A percentile compares a stretch with the other conserved stretches of the same genome.
Evolutionary conservation across 1,140 invertebrate species (phyloP).

Genomic region (Sycobia sp.): DNA sequence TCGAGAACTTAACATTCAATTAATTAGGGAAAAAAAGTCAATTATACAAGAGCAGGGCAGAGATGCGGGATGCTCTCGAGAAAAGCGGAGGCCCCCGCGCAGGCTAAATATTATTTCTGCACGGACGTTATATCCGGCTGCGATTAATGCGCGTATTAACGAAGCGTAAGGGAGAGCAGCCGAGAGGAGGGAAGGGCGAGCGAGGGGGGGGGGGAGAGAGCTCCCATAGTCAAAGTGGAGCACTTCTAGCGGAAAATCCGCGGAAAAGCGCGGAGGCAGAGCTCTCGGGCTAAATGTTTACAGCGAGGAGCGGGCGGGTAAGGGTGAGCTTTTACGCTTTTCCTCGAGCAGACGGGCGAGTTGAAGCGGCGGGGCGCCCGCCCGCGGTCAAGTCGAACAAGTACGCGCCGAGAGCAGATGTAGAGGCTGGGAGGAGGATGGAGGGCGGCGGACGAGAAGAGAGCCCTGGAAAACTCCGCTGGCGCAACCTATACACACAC

Average conservation of each 20-base stretch:
- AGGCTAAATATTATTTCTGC: no score
- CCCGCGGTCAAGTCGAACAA: not conserved
- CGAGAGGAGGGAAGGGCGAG: no score
- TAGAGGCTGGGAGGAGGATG: not conserved
- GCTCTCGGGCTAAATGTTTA: slow-evolving; percentile 41
- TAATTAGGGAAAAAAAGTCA: no score
- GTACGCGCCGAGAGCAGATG: not conserved
- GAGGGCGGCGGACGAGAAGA: not conserved
- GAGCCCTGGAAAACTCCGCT: no score
- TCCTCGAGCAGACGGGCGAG: not conserved
- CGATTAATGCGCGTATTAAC: slow-evolving; percentile 25
- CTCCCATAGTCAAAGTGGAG: not conserved
- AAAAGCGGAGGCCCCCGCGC: no score
- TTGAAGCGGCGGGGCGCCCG: not conserved
- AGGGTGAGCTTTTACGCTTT: slow-evolving; percentile 19
- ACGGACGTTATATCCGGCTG: not conserved
- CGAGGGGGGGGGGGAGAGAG: no score
- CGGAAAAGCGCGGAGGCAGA: slow-evolving; percentile 13
- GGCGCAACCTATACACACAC: no score
- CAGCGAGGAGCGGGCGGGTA: no score
- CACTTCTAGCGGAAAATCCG: slow-evolving; percentile 18
- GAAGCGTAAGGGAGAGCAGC: not conserved
- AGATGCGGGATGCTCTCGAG: no score
- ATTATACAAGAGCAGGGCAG: no score
- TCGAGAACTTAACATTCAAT: no score